These are phyloP conservation scores for Caenorhabditis afra DNA, from an alignment of 2,888 invertebrate species.

Conservation along the genomic window DNA sequence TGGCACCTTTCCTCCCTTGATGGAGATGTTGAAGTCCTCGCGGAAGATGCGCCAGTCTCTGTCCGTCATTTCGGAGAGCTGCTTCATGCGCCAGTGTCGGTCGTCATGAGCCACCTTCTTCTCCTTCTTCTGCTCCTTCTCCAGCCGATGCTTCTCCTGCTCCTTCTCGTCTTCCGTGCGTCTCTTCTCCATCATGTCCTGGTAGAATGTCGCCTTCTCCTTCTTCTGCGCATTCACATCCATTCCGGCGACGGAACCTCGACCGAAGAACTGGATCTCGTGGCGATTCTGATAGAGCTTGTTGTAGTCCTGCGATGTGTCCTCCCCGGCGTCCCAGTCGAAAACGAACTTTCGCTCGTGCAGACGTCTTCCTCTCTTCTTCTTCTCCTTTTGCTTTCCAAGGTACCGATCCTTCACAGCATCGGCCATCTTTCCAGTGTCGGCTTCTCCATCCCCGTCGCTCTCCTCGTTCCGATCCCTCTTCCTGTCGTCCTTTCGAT, in stretches of 20 bases:
- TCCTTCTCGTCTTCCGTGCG: slow-evolving; percentile 96
- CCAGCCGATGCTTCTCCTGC: slow-evolving; percentile 87
- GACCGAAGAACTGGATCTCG: slow-evolving; percentile 96
- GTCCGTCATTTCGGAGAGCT: slow-evolving; percentile 94
- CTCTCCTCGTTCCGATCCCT: slow-evolving; percentile 34
- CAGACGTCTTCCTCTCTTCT: slow-evolving; percentile 87
- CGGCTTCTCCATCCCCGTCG: slow-evolving; percentile 57
- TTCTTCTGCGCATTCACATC: slow-evolving; percentile 87
- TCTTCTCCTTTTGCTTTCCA: slow-evolving; percentile 82
- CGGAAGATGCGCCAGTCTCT: slow-evolving; percentile 99
- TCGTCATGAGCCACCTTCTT: slow-evolving; percentile 99
- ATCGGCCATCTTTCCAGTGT: slow-evolving; percentile 71
- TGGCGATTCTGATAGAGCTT: slow-evolving; percentile 95
- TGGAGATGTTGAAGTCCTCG: slow-evolving; percentile 98
- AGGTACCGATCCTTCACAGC: slow-evolving; percentile 76
- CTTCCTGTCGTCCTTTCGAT: slow-evolving; percentile 52
- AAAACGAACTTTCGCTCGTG: slow-evolving; percentile 99
- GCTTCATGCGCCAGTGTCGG: slow-evolving; percentile 97
- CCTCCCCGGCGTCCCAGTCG: slow-evolving; percentile 99
- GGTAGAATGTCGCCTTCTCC: slow-evolving; percentile 97
- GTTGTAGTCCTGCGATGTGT: slow-evolving; percentile 97
- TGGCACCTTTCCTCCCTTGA: slow-evolving; percentile 93
- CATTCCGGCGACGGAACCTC: slow-evolving; percentile 97
- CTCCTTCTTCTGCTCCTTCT: slow-evolving; percentile 83
- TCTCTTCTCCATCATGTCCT: slow-evolving; percentile 93